Evolutionary conservation across 2,113 vertebrate species (phyloP).

Genomic region (Cynocephalus volans): DNA sequence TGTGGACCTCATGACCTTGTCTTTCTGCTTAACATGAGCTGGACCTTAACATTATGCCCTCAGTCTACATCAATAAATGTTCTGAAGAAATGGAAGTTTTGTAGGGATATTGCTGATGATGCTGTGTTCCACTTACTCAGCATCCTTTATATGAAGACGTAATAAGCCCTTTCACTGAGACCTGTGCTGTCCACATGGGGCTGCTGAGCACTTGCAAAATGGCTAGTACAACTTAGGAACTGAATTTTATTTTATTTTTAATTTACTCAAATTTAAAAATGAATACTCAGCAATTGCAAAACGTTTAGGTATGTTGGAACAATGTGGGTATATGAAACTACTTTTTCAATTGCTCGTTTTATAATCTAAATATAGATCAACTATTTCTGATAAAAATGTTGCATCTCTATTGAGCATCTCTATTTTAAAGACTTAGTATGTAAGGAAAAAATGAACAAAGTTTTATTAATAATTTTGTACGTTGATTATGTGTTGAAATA

Average conservation of each 20-base stretch:
- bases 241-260: slow-evolving; percentile 26
- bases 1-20: background rate
- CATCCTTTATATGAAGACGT: background rate
- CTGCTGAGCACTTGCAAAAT: background rate
- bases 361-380: slow-evolving; percentile 1
- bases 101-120: background rate
- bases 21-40: background rate
- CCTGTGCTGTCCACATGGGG: background rate
- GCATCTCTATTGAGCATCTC: background rate
- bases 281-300: background rate
- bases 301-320: background rate
- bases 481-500: background rate
- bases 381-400: background rate
- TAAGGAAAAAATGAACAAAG: background rate
- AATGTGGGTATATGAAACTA: background rate
- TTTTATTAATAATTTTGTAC: background rate
- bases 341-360: background rate
- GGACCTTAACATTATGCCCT: background rate
- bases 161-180: background rate
- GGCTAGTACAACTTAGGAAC: background rate
- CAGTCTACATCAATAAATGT: background rate
- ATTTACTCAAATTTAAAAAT: background rate
- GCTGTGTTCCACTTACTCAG: background rate
- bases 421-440: background rate
- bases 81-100: background rate